Evolutionary conservation across 2,888 invertebrate species (phyloP).

Genomic region (Rhodophaea formosa): DNA sequence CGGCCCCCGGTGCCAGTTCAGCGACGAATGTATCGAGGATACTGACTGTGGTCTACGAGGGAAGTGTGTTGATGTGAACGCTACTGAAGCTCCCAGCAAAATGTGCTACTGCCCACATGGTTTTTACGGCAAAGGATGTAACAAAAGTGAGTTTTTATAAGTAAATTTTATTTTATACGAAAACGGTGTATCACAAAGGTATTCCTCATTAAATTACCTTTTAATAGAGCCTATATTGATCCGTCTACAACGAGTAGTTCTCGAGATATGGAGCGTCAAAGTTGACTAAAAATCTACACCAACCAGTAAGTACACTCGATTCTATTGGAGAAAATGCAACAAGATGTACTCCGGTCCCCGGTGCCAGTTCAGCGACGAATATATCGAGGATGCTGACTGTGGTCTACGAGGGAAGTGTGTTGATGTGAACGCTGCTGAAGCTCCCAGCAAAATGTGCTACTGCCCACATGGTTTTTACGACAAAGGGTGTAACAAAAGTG

Average conservation of each 20-base stretch:
- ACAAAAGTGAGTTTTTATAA: constrained; percentile 84
- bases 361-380: constrained; percentile 95
- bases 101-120: constrained; percentile 96
- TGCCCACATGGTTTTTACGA: constrained; percentile 96
- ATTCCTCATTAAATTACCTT: neutral
- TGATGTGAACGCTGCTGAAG: constrained; percentile 88
- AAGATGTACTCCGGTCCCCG: constrained; percentile 89
- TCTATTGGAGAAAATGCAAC: constrained; percentile 82
- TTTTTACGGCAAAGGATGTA: constrained; percentile 92
- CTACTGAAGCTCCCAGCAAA: constrained; percentile 89
- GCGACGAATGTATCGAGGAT: constrained; percentile 92
- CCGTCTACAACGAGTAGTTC: neutral
- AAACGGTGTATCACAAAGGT: neutral
- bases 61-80: constrained; percentile 89
- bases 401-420: constrained; percentile 92
- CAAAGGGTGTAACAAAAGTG: constrained; percentile 89
- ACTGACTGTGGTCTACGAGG: constrained; percentile 93
- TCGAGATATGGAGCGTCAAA: neutral
- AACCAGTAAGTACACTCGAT: too few relatives aligned
- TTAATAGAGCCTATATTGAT: neutral
- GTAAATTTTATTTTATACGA: neutral
- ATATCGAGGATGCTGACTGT: constrained; percentile 91
- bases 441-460: constrained; percentile 92
- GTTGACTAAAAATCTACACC: neutral
- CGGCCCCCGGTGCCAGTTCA: constrained; percentile 92